Evolutionary conservation across 2,888 invertebrate genomes (phyloP).

Genomic region (Netelia melanura): DNA sequence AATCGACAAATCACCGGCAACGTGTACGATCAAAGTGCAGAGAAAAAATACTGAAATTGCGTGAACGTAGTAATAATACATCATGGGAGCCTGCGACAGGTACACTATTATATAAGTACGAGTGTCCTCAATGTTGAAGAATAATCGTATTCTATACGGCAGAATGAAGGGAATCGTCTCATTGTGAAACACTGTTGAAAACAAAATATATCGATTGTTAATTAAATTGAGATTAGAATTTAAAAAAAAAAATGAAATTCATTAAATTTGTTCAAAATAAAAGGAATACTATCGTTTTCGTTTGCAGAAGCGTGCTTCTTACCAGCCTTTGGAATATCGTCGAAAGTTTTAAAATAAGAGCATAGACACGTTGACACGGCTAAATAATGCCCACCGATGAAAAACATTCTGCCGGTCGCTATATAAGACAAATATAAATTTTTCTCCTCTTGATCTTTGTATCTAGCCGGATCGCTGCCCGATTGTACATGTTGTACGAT

Average conservation of each 20-base stretch:
- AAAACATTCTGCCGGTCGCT: constrained; percentile 54
- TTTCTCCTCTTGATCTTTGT: constrained; percentile 61
- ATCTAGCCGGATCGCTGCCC: constrained; percentile 50
- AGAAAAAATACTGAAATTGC: constrained; percentile 62
- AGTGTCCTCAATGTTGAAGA: constrained; percentile 53
- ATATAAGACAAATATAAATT: constrained; percentile 65
- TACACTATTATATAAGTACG: constrained; percentile 62
- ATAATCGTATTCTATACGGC: constrained; percentile 58
- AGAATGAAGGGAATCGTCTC: constrained; percentile 54
- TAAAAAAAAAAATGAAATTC: no score
- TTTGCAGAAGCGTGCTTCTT: background rate
- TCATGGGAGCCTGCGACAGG: constrained; percentile 60
- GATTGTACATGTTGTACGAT: constrained; percentile 48
- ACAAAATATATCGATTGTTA: background rate
- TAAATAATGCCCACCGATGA: constrained; percentile 39
- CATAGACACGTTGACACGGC: constrained; percentile 50
- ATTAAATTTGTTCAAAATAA: no score
- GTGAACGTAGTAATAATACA: constrained; percentile 61
- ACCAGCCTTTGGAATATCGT: constrained; percentile 36
- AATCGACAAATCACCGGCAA: constrained; percentile 61
- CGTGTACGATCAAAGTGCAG: constrained; percentile 61
- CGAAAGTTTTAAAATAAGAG: constrained; percentile 65
- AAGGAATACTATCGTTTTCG: background rate
- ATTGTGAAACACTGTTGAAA: constrained; percentile 41
- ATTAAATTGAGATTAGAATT: background rate